These are phyloP conservation scores for Microplitis demolitor DNA, from an alignment of 1,140 invertebrate species.

Conservation along the genomic window DNA sequence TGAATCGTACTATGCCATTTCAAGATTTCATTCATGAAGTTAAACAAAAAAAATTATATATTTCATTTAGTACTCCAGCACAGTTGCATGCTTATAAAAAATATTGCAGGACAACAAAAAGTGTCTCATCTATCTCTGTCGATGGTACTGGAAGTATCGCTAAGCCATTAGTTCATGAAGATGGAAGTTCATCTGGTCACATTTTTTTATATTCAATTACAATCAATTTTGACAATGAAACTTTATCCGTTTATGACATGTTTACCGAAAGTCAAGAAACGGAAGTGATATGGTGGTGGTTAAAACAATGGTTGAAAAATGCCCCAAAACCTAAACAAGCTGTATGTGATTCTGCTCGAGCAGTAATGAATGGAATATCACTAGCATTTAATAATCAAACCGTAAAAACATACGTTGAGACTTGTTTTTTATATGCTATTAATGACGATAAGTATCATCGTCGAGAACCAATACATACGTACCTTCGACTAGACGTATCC, in stretches of 20 bases:
- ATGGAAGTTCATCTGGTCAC: conserved; percentile 3
- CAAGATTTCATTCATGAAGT: conserved; percentile 9
- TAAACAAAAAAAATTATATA: conserved; percentile 2
- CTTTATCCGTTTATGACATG: conserved; percentile 34
- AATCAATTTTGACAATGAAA: conserved; percentile 23
- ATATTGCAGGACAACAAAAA: not conserved
- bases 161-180: not conserved
- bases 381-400: conserved; percentile 13
- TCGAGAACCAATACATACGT: not conserved
- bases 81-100: conserved; percentile 20
- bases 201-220: conserved; percentile 29
- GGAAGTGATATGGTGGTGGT: conserved; percentile 5
- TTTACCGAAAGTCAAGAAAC: conserved; percentile 21
- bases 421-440: not conserved
- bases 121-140: not conserved
- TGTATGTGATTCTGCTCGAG: conserved; percentile 16
- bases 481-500: not conserved
- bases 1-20: not conserved
- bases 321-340: conserved; percentile 14
- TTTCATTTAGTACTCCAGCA: conserved; percentile 1
- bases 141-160: conserved; percentile 23
- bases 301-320: not conserved
- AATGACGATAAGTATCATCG: not conserved
- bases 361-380: conserved; percentile 19
- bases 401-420: conserved; percentile 8